Evolutionary conservation across 2,797 vertebrate genomes (phyloP).

Genomic region (Lepus oiostolus): DNA sequence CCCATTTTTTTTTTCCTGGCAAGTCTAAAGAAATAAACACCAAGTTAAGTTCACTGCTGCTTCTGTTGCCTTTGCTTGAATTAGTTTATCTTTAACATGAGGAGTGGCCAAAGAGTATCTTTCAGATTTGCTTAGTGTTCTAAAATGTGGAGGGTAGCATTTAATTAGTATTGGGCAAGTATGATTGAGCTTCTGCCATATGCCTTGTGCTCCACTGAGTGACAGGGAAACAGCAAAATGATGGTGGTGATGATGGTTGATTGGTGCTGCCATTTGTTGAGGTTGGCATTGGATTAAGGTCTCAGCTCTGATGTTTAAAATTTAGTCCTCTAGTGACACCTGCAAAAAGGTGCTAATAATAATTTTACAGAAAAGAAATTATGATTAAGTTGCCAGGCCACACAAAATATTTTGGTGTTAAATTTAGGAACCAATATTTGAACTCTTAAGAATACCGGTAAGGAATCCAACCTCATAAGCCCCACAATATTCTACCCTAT

Average conservation of each 20-base stretch:
- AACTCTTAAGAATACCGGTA: constrained; percentile 9
- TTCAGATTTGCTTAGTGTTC: constrained; percentile 58
- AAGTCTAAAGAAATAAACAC: constrained; percentile 56
- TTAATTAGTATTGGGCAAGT: constrained; percentile 16
- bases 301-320: not conserved
- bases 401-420: not conserved
- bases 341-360: constrained; percentile 15
- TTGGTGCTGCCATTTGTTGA: not conserved
- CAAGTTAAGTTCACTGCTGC: constrained; percentile 59
- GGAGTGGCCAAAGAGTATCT: not conserved
- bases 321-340: constrained; percentile 1
- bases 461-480: not conserved
- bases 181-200: not conserved
- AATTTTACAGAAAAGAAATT: constrained; percentile 13
- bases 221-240: not conserved
- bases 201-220: not conserved
- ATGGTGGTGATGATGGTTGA: no score
- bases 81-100: constrained; percentile 63
- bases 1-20: constrained; percentile 23
- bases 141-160: not conserved
- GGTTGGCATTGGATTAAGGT: not conserved
- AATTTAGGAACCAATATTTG: not conserved
- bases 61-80: constrained; percentile 37
- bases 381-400: not conserved
- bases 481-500: not conserved